Percentiles rank a stretch among this genome's conserved stretches.
These are phyloP conservation scores for Meta bourneti DNA, from an alignment of 2,888 invertebrate genomes.

Conservation along the genomic window DNA sequence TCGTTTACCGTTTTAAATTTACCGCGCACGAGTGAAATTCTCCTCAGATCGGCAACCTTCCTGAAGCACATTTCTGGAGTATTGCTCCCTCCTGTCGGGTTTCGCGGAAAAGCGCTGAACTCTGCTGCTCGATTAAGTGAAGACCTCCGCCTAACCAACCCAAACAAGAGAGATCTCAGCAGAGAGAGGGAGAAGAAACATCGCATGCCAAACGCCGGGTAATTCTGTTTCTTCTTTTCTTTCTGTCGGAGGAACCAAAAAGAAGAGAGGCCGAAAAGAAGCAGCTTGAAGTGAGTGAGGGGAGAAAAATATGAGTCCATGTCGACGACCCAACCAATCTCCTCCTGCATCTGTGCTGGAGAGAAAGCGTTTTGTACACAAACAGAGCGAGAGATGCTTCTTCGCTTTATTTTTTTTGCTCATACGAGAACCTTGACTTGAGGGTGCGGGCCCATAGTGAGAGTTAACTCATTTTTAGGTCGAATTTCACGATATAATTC, in stretches of 20 bases:
- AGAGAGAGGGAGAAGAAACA: background rate
- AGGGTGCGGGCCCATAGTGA: background rate
- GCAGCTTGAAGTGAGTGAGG: slow-evolving; percentile 13
- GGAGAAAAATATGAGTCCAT: slow-evolving; percentile 45
- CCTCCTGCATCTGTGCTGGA: slow-evolving; percentile 29
- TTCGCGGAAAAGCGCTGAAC: background rate
- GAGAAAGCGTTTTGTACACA: slow-evolving; percentile 65
- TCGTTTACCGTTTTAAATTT: too few species aligned
- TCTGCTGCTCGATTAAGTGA: background rate
- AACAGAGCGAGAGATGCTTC: slow-evolving; percentile 47
- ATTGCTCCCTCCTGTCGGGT: background rate
- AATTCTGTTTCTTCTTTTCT: slow-evolving; percentile 42
- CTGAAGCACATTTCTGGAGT: slow-evolving; percentile 5
- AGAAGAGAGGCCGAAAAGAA: slow-evolving; percentile 22
- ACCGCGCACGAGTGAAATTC: background rate
- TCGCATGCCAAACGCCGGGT: slow-evolving; percentile 31
- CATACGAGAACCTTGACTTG: background rate
- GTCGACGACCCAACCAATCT: slow-evolving; percentile 65
- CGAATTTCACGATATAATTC: background rate
- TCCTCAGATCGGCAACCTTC: background rate
- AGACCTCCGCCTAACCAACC: slow-evolving; percentile 6
- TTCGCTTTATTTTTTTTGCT: background rate
- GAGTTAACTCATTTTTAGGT: background rate
- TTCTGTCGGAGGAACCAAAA: background rate
- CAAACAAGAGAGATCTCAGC: slow-evolving; percentile 25